Evolutionary conservation across 2,113 vertebrate genomes (phyloP).

Genomic region (Pseudolaguvia tuberculata): DNA sequence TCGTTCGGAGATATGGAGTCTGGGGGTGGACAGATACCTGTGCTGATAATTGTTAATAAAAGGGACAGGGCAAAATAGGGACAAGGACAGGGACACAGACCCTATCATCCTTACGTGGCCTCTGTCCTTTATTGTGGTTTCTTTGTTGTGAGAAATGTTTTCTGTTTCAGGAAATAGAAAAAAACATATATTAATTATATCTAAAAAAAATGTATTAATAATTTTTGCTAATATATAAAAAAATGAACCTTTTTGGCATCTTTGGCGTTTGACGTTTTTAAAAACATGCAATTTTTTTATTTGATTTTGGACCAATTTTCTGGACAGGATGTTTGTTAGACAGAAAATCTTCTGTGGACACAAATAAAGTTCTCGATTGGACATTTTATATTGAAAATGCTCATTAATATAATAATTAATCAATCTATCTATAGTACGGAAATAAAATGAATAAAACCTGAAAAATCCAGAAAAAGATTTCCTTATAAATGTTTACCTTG

Average conservation of each 20-base stretch:
- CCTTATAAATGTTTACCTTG: no score
- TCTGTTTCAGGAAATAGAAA: slow-evolving; percentile 19
- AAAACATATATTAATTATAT: background rate
- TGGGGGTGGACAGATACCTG: slow-evolving; percentile 52
- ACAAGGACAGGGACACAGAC: slow-evolving; percentile 41
- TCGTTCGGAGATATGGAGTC: slow-evolving; percentile 59
- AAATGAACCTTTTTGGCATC: slow-evolving; percentile 32
- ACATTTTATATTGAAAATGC: no score
- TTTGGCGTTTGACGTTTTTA: background rate
- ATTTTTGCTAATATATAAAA: background rate
- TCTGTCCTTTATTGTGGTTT: background rate
- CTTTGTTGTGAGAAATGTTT: background rate
- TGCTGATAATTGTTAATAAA: slow-evolving; percentile 58
- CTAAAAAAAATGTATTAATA: background rate
- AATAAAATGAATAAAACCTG: no score
- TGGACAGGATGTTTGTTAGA: background rate
- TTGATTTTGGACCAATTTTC: background rate
- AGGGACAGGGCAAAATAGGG: slow-evolving; percentile 49
- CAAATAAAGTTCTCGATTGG: background rate
- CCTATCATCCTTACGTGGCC: slow-evolving; percentile 56
- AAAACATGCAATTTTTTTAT: background rate
- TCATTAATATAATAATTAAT: no score
- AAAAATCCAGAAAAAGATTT: no score
- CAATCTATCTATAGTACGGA: no score
- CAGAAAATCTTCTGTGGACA: background rate